Base-by-base conservation (phyloP, 1,140 invertebrate genomes). In the Penaeus japonicus region DNA sequence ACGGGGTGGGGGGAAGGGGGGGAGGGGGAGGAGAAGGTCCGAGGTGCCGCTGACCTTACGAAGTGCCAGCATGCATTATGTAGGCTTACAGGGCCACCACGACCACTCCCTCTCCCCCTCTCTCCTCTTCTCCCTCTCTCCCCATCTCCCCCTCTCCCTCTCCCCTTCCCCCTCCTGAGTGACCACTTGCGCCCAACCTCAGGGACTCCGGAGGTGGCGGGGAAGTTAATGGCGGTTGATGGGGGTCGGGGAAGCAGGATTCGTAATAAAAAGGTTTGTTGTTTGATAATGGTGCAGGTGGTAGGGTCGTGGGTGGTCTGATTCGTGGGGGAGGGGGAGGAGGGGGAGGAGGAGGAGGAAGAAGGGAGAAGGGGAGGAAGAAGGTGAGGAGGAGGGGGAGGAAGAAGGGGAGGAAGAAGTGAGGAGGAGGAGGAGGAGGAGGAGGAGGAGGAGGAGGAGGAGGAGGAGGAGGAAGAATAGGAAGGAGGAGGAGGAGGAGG, bases 151-250 rank as follows among this genome's bases (percentile, higher is more conserved):
- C 32, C 79, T 30, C 55, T 24, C 47, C n/a, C 32, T 27, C 80
- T 84, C 62, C 84, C 62, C 47, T 62, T 78, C 24, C 84, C 89
- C 89, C 89, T 89, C 84, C 84, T 85, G 89, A 39, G 35, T 39
- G 35, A 39, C 35, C 35, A 39, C 35, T 39, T 39, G 35, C 35
- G 35, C 35, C 35, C 35, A 39, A 39, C 35, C 35, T 39, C 35
- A 39, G 35, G 35, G 35, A 39, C 35, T 39, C 35, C 35, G 35
- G 35, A 39, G 35, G 35, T 39, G 35, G 35, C 35, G 7, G 35
- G 35, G 35, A 39, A 39, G 35, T 39, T 39, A 39, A 39, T 39
- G 35, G 35, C 7, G 35, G 35, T 39, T 39, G 7, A 39, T 39
- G 35, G 35, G 2, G 35, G 35, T 39, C 35, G 35, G 35, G 35